Evolutionary conservation across 2,113 vertebrate species (phyloP), one percentile per base, ranked within the genome.

Genomic region (Zosterops borbonicus): DNA sequence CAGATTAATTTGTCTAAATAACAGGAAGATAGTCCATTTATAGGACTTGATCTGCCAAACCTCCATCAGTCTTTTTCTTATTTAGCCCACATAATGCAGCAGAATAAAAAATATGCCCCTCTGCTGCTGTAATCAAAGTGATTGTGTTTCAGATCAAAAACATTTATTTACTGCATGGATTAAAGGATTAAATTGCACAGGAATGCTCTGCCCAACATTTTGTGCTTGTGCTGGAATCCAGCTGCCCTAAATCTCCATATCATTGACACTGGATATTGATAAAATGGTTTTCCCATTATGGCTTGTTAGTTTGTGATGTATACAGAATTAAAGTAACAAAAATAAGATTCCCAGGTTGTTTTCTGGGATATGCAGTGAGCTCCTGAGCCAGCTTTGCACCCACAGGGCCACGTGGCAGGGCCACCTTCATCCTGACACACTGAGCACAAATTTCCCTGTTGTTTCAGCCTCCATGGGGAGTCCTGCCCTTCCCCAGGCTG

Each of bases 81-180:
- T 67, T 90, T 78, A 83, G 41, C 47, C 87, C 71, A 27, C 29
- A 50, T 3, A 83, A 86, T 0, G 1, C 41, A 88, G 31, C 42
- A 71, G 56, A 83, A 59, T 50, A 76, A 94, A 84, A 83, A 62
- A 29, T 44, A 70, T 35, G 29, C 79, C 55, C 67, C 71, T 86
- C 29, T 67, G 44, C n/a, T 67, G 11, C 75, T 58, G 44, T 52
- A 91, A 95, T 90, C 87, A 77, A 78, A 83, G 42, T 74, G 53
- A 93, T 62, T 82, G 75, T 67, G 73, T 73, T 80, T 83, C 59
- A 90, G 70, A 94, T 75, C 86, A 92, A 77, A 93, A 92, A 4
- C 62, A 91, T 79, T 92, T 92, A 93, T 92, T 94, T 92, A 46
- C 84, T 86, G 25, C 59, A 33, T 62, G 90, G 91, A 95, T 95